phyloP scores from a whole-genome alignment of 2,797 vertebrate genomes.

The Cercopithecus mitis region DNA sequence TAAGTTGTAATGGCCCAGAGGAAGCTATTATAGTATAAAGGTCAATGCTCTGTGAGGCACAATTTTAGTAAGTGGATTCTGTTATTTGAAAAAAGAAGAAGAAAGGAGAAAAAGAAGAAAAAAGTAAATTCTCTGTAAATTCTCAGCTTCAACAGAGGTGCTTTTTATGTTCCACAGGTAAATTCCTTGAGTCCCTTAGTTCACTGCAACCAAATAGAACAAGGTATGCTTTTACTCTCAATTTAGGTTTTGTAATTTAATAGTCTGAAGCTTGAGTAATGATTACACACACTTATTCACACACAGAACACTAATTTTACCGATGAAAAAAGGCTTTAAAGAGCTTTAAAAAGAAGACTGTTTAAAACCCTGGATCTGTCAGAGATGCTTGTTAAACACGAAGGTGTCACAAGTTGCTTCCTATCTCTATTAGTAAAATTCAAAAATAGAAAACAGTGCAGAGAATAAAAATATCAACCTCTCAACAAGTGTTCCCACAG shows the following conservation, averaged over 20 bases:
- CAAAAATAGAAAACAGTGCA: neutral
- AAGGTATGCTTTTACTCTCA: neutral
- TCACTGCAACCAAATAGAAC: neutral
- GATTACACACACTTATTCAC: neutral
- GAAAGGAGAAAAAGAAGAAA: neutral
- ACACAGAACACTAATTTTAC: neutral
- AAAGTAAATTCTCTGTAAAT: neutral
- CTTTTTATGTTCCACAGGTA: neutral
- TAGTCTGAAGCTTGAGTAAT: neutral
- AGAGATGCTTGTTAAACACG: slow-evolving; percentile 1
- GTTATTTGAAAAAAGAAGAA: slow-evolving; percentile 22
- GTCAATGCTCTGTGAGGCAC: slow-evolving; percentile 75
- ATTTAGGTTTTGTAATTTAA: neutral
- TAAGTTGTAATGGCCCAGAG: slow-evolving; percentile 72
- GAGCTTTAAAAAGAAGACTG: neutral
- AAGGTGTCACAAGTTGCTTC: slow-evolving; percentile 17
- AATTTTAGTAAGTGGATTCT: slow-evolving; percentile 81
- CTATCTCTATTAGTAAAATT: slow-evolving; percentile 4
- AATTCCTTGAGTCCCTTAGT: neutral
- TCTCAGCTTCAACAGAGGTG: neutral
- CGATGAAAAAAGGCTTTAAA: neutral
- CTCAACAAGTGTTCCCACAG: neutral
- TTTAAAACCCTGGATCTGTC: neutral
- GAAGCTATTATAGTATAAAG: slow-evolving; percentile 81
- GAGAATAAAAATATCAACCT: neutral